Evolutionary conservation across 2,113 vertebrate species (phyloP).

Genomic region (Psilopogon haemacephalus): DNA sequence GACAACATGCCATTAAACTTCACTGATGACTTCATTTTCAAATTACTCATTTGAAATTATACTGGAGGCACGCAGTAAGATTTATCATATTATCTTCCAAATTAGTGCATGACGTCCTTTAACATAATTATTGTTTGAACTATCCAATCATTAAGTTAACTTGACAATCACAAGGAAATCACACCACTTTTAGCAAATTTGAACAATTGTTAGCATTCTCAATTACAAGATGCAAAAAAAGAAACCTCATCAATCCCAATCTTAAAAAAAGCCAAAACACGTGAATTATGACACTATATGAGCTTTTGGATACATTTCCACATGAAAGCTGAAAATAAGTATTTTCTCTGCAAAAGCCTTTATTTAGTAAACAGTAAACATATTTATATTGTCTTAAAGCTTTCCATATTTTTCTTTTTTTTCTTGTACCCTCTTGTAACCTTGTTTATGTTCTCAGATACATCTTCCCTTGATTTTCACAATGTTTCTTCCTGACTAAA

Average conservation of each 20-base stretch:
- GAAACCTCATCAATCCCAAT: fast-evolving
- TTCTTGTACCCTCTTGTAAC: not conserved
- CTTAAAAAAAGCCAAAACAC: not conserved
- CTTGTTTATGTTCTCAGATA: not conserved
- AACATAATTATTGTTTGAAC: not conserved
- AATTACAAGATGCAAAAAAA: not conserved
- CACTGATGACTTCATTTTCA: not conserved
- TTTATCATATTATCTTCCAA: not conserved
- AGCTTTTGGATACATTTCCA: not conserved
- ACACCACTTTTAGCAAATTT: not conserved
- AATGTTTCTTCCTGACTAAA: not conserved
- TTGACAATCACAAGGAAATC: not conserved
- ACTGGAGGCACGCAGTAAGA: not conserved
- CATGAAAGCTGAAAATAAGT: fast-evolving
- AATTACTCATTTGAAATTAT: not conserved
- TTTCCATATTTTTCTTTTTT: not conserved
- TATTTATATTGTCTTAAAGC: fast-evolving
- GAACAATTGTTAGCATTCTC: not conserved
- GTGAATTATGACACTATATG: not conserved
- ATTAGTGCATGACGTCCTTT: not conserved
- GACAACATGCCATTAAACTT: not conserved
- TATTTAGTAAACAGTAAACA: not conserved
- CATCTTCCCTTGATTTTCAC: not conserved
- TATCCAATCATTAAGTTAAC: not conserved
- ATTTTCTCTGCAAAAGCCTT: not conserved